Percentiles rank a stretch among this genome's conserved stretches.
Conservation (phyloP, 1,140 invertebrate genomes). For the Plutomurus gul region DNA sequence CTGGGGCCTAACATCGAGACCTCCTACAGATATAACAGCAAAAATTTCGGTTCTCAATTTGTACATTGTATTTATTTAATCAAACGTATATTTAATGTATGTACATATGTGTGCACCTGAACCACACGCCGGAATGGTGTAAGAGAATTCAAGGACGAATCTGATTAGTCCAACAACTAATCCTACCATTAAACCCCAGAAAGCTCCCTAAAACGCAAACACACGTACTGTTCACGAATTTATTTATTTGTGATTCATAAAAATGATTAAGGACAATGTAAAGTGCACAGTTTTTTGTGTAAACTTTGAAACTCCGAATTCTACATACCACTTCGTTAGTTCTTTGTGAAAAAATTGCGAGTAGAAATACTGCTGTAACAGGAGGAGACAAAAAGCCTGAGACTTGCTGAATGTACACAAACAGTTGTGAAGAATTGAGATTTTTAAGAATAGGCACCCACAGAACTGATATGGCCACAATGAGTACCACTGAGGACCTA, state of each 20-base stretch:
- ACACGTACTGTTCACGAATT: too few species aligned
- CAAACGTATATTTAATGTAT: neutral
- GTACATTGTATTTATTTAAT: too few species aligned
- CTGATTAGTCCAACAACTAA: slow-evolving; percentile 59
- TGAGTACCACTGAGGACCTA: slow-evolving; percentile 60
- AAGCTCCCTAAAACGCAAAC: too few species aligned
- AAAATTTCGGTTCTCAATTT: too few species aligned
- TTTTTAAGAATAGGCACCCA: slow-evolving; percentile 64
- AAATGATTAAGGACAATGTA: neutral
- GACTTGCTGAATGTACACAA: slow-evolving; percentile 62
- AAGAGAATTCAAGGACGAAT: slow-evolving; percentile 59
- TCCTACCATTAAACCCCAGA: slow-evolving; percentile 61
- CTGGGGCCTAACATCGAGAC: too few species aligned
- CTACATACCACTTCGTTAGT: slow-evolving; percentile 61
- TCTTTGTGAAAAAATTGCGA: slow-evolving; percentile 62
- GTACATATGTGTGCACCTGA: slow-evolving; percentile 46
- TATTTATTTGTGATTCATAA: neutral
- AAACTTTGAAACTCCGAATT: neutral
- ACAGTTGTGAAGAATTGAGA: slow-evolving; percentile 60
- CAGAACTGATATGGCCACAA: slow-evolving; percentile 61
- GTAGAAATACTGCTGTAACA: slow-evolving; percentile 63
- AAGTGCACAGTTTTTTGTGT: neutral
- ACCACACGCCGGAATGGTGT: slow-evolving; percentile 57
- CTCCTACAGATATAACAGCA: too few species aligned
- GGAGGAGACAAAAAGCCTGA: slow-evolving; percentile 63